These are phyloP conservation scores for Uromys caudimaculatus DNA, from an alignment of 2,797 vertebrate genomes.

Conservation along the genomic window DNA sequence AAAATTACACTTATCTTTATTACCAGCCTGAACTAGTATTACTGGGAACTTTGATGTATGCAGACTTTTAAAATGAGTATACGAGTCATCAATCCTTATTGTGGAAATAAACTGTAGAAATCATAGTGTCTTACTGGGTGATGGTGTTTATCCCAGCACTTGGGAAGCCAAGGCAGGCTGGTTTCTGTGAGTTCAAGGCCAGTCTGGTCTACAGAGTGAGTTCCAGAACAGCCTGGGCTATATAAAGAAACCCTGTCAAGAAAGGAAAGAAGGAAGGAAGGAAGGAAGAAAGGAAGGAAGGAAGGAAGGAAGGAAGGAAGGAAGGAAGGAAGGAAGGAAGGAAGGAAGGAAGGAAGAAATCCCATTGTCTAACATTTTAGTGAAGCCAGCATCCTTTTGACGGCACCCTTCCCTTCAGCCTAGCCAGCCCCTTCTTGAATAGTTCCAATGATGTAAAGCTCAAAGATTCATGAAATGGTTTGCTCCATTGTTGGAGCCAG, in stretches of 20 bases:
- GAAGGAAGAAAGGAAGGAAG: fast-evolving
- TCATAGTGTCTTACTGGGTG: background rate
- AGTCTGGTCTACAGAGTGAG: background rate
- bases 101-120: conserved; percentile 9
- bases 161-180: background rate
- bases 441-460: conserved; percentile 29
- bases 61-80: conserved; percentile 59
- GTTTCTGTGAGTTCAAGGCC: background rate
- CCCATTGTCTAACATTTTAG: background rate
- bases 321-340: too few species aligned
- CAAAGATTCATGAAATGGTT: conserved; percentile 45
- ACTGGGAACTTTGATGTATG: conserved; percentile 11
- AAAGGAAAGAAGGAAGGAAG: background rate
- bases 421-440: conserved; percentile 31
- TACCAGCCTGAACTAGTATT: conserved; percentile 17
- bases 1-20: conserved; percentile 48
- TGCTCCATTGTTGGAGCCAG: background rate
- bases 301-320: fast-evolving
- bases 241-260: background rate
- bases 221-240: background rate
- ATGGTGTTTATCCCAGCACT: background rate
- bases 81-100: conserved; percentile 47
- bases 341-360: background rate
- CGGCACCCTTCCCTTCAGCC: background rate
- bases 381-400: conserved; percentile 1